Evolutionary conservation across 2,113 vertebrate species (phyloP).

Genomic region (human (Homo sapiens)): GRCh38 chr14:72509501-72510000

Average conservation of each 20-base stretch:
- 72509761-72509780: not conserved
- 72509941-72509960: not conserved
- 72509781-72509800: not conserved
- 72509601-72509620: not conserved
- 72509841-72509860: not conserved
- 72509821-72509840: not conserved
- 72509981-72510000: not conserved
- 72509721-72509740: not conserved
- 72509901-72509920: rapidly evolving
- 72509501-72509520: not conserved
- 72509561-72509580: not conserved
- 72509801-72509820: not conserved
- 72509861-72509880: not conserved
- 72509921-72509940: not conserved
- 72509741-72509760: not conserved
- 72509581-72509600: rapidly evolving
- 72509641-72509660: not conserved
- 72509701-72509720: not conserved
- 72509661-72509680: not conserved
- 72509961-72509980: not conserved
- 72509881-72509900: not conserved
- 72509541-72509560: not conserved
- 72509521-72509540: not conserved
- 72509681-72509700: not conserved
- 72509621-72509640: not conserved